Conservation (phyloP, 2,888 invertebrate species). For the Ditula angustiorana region DNA sequence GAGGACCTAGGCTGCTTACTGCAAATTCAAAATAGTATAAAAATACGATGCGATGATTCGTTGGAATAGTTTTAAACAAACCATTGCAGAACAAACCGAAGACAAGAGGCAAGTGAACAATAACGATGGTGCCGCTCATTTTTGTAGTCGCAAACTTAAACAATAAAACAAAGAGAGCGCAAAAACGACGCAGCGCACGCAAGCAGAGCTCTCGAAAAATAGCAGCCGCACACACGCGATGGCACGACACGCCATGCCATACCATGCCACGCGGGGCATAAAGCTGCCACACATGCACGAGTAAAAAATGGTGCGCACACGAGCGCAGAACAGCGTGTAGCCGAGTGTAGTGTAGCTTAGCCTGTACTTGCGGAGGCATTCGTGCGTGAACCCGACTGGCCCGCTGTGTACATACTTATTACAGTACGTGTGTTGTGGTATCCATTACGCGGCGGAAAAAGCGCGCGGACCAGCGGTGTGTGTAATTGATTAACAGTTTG, state of each 20-base stretch:
- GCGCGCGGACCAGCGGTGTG: constrained; percentile 73
- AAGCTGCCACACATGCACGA: constrained; percentile 59
- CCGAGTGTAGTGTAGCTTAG: constrained; percentile 52
- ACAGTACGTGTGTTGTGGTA: constrained; percentile 70
- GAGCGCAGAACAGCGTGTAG: constrained; percentile 53
- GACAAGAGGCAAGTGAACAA: constrained; percentile 70
- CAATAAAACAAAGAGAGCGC: constrained; percentile 77
- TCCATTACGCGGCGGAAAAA: constrained; percentile 80
- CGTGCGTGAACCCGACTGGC: constrained; percentile 72
- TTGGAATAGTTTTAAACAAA: constrained; percentile 56
- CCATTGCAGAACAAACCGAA: constrained; percentile 51
- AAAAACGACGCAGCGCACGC: constrained; percentile 75
- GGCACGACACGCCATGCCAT: constrained; percentile 49
- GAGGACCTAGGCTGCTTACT: constrained; percentile 47
- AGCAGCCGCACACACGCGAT: constrained; percentile 66
- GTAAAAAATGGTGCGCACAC: constrained; percentile 64
- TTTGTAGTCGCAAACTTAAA: constrained; percentile 71
- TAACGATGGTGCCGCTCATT: constrained; percentile 72
- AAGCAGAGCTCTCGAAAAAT: constrained; percentile 74
- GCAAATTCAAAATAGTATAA: too few species aligned
- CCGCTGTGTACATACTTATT: constrained; percentile 55
- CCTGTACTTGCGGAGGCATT: constrained; percentile 71
- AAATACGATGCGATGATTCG: constrained; percentile 63
- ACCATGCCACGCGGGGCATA: constrained; percentile 42
- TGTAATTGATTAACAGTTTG: constrained; percentile 82